phyloP scores from a whole-genome alignment of 2,797 vertebrate species.

The Danio aesculapii region DNA sequence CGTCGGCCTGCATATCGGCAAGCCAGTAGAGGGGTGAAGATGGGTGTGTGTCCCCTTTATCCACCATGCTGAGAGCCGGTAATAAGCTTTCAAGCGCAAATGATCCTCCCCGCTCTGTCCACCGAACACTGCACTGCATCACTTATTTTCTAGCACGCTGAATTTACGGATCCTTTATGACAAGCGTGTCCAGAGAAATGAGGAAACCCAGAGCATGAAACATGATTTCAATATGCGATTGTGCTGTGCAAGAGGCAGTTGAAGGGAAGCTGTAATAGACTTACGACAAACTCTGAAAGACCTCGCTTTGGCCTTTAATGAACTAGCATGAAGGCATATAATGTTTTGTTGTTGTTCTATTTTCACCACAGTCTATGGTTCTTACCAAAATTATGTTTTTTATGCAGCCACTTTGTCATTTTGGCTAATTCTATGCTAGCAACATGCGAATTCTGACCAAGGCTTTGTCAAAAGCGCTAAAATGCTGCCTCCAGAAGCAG shows the following conservation, averaged over 20 bases:
- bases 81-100: slow-evolving; percentile 51
- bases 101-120: slow-evolving; percentile 13
- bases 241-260: slow-evolving; percentile 25
- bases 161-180: slow-evolving; percentile 34
- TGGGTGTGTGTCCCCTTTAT: slow-evolving; percentile 53
- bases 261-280: slow-evolving; percentile 32
- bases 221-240: slow-evolving; percentile 47
- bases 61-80: slow-evolving; percentile 45
- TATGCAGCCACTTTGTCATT: neutral
- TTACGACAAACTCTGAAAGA: slow-evolving; percentile 30
- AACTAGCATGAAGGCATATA: neutral
- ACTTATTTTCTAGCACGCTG: slow-evolving; percentile 33
- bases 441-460: too few species aligned
- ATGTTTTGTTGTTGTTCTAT: neutral
- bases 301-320: slow-evolving; percentile 7
- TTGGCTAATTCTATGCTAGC: too few species aligned
- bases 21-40: slow-evolving; percentile 49
- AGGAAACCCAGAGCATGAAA: slow-evolving; percentile 43
- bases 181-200: slow-evolving; percentile 45
- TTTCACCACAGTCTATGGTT: neutral
- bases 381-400: neutral
- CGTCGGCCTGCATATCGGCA: slow-evolving; percentile 47
- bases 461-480: too few species aligned
- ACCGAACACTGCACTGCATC: slow-evolving; percentile 32
- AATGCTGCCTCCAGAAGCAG: too few species aligned